phyloP scores from a whole-genome alignment of 2,113 vertebrate species.

The Nyctereutes procyonoides region DNA sequence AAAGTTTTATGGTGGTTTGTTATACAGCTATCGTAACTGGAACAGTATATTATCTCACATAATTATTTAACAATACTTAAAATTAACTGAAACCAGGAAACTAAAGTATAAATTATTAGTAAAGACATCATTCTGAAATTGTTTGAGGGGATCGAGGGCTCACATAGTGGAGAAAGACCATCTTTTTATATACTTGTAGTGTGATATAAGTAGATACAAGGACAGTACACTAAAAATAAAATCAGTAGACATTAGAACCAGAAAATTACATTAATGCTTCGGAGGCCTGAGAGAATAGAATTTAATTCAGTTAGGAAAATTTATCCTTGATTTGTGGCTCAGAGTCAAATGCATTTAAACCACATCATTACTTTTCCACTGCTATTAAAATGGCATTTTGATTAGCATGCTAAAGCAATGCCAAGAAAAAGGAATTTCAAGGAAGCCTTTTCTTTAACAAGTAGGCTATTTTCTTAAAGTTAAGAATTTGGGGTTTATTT shows the following conservation, averaged over 20 bases:
- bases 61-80: background rate
- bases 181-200: background rate
- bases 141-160: background rate
- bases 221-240: background rate
- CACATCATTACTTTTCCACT: background rate
- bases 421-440: background rate
- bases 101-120: background rate
- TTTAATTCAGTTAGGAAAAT: slow-evolving; percentile 24
- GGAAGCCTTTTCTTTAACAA: background rate
- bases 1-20: background rate
- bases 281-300: background rate
- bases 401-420: background rate
- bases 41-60: background rate
- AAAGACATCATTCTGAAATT: slow-evolving; percentile 19
- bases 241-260: background rate
- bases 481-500: background rate
- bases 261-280: slow-evolving; percentile 17
- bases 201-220: background rate
- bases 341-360: background rate
- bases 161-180: background rate
- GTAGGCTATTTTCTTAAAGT: background rate
- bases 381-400: slow-evolving; percentile 7
- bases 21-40: background rate
- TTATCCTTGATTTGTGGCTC: background rate
- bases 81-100: slow-evolving; percentile 32